Percentiles rank a stretch among this genome's conserved stretches.
These are phyloP conservation scores for Larimichthys polyactis DNA, from an alignment of 2,113 vertebrate genomes.

Conservation along the genomic window DNA sequence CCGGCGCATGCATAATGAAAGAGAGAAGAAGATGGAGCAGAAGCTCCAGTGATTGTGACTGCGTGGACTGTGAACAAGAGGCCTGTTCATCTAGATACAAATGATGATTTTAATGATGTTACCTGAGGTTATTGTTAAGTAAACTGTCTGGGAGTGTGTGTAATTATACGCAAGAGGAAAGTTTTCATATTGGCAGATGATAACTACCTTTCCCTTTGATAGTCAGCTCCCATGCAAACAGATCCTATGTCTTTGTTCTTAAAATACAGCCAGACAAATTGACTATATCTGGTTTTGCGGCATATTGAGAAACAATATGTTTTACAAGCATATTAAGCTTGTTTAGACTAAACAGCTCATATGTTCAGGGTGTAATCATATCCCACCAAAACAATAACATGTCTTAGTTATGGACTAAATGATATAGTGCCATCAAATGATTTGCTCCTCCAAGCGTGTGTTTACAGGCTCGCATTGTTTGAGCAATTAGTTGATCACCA, in stretches of 20 bases:
- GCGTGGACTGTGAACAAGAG: conserved; percentile 48
- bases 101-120: conserved; percentile 74
- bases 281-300: conserved; percentile 27
- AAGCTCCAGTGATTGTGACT: conserved; percentile 54
- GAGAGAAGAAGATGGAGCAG: conserved; percentile 54
- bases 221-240: conserved; percentile 42
- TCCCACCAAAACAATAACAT: conserved; percentile 17
- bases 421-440: background rate
- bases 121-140: conserved; percentile 65
- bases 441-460: background rate
- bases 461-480: background rate
- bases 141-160: conserved; percentile 51
- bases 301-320: conserved; percentile 46
- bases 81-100: conserved; percentile 49
- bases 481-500: background rate
- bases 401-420: conserved; percentile 10
- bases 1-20: conserved; percentile 73
- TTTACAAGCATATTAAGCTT: conserved; percentile 46
- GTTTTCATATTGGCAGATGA: conserved; percentile 61
- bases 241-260: conserved; percentile 52
- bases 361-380: conserved; percentile 6
- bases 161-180: conserved; percentile 55
- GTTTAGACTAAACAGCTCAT: conserved; percentile 34
- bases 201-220: conserved; percentile 58
- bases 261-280: conserved; percentile 51